phyloP scores from a whole-genome alignment of 2,797 vertebrate genomes.

The Anabacerthia variegaticeps region DNA sequence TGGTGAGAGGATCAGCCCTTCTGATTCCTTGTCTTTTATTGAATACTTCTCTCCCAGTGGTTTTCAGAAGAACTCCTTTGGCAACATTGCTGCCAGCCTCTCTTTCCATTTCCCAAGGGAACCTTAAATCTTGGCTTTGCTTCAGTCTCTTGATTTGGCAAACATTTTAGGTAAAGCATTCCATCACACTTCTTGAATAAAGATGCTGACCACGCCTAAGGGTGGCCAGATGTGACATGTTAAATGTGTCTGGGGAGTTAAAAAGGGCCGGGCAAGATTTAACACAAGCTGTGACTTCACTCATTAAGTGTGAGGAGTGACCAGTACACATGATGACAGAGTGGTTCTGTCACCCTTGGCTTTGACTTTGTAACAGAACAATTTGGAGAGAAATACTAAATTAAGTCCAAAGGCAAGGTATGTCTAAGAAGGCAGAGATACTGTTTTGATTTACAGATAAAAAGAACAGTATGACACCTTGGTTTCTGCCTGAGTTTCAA shows the following conservation, averaged over 20 bases:
- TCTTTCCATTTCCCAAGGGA: background rate
- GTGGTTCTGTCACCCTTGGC: background rate
- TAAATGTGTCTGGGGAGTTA: background rate
- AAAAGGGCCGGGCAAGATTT: background rate
- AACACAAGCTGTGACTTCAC: background rate
- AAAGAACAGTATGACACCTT: background rate
- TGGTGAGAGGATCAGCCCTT: background rate
- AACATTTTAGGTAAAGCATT: background rate
- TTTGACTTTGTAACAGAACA: background rate
- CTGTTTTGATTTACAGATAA: background rate
- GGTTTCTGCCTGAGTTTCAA: background rate
- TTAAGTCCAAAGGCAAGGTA: background rate
- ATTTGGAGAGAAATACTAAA: background rate
- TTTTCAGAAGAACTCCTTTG: background rate
- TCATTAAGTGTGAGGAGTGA: background rate
- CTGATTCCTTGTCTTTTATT: background rate
- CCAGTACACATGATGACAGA: background rate
- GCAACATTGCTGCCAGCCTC: background rate
- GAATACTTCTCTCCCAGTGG: background rate
- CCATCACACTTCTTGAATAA: background rate
- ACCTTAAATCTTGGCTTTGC: background rate
- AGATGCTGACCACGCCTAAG: background rate
- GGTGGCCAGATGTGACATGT: background rate
- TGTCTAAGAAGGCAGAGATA: background rate
- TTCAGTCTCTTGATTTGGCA: background rate